These are phyloP conservation scores for Porites lutea DNA, from an alignment of 64 coral and sea anemone species.

Conservation along the genomic window DNA sequence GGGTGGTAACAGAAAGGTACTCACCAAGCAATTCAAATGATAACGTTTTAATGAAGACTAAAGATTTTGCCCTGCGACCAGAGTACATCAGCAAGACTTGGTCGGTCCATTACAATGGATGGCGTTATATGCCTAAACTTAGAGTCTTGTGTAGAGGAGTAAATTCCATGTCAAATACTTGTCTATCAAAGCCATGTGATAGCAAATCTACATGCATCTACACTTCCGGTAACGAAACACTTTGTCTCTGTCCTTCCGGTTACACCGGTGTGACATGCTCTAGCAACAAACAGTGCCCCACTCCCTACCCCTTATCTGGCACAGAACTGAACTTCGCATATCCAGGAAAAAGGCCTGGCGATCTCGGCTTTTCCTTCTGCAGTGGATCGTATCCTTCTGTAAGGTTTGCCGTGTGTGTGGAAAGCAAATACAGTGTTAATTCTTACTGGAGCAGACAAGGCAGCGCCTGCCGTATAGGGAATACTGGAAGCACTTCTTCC, in stretches of 20 bases:
- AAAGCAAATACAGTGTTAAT: neutral
- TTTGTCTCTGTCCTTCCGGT: slow-evolving; percentile 59
- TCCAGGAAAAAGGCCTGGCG: slow-evolving; percentile 10
- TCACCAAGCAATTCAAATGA: neutral
- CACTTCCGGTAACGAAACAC: slow-evolving; percentile 82
- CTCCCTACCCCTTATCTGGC: neutral
- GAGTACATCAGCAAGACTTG: slow-evolving; percentile 88
- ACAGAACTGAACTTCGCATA: neutral
- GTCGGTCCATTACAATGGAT: slow-evolving; percentile 47
- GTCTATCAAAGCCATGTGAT: slow-evolving; percentile 14
- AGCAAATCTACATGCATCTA: slow-evolving; percentile 48
- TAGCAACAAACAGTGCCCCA: slow-evolving; percentile 32
- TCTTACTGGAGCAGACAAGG: slow-evolving; percentile 33
- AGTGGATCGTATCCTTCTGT: slow-evolving; percentile 5
- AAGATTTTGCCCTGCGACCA: slow-evolving; percentile 73
- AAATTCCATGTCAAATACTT: slow-evolving; percentile 22
- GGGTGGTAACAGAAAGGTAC: slow-evolving; percentile 39
- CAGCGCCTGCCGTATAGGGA: neutral
- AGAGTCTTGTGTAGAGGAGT: slow-evolving; percentile 72
- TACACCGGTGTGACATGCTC: slow-evolving; percentile 51
- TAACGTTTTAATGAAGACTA: slow-evolving; percentile 15
- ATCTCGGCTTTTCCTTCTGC: slow-evolving; percentile 65
- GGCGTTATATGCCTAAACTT: neutral
- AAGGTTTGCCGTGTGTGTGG: slow-evolving; percentile 50
- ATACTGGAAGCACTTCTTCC: neutral